Evolutionary conservation across 2,113 vertebrate species (phyloP).

Genomic region (Mobula hypostoma): DNA sequence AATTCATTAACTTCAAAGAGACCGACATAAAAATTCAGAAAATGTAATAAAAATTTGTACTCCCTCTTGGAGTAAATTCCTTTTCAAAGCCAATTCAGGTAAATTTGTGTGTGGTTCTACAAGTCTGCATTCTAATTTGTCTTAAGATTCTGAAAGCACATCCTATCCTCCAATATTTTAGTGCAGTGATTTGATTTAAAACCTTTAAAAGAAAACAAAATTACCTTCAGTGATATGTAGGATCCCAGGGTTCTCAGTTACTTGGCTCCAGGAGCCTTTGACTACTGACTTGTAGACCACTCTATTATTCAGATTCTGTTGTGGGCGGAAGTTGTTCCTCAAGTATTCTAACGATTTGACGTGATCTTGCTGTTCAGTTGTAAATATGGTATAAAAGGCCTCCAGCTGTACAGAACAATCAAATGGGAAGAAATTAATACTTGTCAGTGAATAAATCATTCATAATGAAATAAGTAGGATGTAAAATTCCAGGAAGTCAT

Average conservation of each 20-base stretch:
- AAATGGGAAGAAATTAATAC: slow-evolving; percentile 46
- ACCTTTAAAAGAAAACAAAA: slow-evolving; percentile 12
- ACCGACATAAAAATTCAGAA: neutral
- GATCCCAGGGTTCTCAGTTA: slow-evolving; percentile 68
- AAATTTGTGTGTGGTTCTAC: neutral
- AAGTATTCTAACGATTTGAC: slow-evolving; percentile 95
- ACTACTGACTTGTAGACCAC: slow-evolving; percentile 83
- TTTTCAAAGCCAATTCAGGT: slow-evolving; percentile 2
- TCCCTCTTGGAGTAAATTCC: neutral
- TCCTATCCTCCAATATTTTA: neutral
- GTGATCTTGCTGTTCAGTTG: slow-evolving; percentile 94
- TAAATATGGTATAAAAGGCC: slow-evolving; percentile 96
- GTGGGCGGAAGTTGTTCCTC: slow-evolving; percentile 88
- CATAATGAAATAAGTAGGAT: slow-evolving; percentile 42
- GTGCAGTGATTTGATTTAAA: neutral
- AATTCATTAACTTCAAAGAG: neutral
- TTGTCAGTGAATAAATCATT: slow-evolving; percentile 40
- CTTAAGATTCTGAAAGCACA: neutral
- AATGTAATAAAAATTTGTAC: neutral
- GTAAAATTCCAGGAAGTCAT: slow-evolving; percentile 35
- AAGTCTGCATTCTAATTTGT: neutral
- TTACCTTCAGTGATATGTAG: slow-evolving; percentile 70
- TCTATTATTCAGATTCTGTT: slow-evolving; percentile 74
- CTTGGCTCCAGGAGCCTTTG: slow-evolving; percentile 80
- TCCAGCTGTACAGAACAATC: slow-evolving; percentile 67